A percentile compares a stretch with the other conserved stretches of the same genome.
These are phyloP conservation scores for Eristalinus sepulchralis DNA, from an alignment of 2,888 invertebrate species.

Conservation along the genomic window DNA sequence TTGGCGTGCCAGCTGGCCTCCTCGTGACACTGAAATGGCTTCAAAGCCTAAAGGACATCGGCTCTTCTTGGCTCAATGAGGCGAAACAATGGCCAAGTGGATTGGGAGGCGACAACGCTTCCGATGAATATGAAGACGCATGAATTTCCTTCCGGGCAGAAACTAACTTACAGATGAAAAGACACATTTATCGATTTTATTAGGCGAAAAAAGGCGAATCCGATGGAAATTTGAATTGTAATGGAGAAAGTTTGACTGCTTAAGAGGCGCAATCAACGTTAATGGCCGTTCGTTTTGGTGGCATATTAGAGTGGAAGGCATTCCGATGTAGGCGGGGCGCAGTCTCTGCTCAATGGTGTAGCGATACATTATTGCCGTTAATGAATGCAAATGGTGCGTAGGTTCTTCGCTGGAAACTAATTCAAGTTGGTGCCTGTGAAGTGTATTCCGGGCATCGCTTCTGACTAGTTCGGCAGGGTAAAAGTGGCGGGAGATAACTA, in stretches of 20 bases:
- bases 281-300: constrained; percentile 25
- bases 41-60: constrained; percentile 1
- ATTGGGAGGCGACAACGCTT: not conserved
- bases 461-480: not conserved
- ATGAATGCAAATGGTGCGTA: constrained; percentile 26
- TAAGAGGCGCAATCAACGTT: constrained; percentile 31
- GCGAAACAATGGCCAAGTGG: constrained; percentile 22
- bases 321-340: not conserved
- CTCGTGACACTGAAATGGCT: not conserved
- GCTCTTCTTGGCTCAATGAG: constrained; percentile 11
- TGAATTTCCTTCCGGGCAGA: not conserved
- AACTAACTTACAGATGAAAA: constrained; percentile 15
- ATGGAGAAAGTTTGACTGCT: constrained; percentile 34
- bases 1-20: not conserved
- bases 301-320: constrained; percentile 1
- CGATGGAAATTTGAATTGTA: constrained; percentile 40
- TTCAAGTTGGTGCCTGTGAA: not conserved
- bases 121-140: not conserved
- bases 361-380: constrained; percentile 1
- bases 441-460: not conserved
- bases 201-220: constrained; percentile 5
- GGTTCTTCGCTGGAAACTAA: not conserved
- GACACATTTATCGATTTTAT: constrained; percentile 29
- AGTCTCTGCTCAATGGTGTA: not conserved
- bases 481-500: not conserved